Base-by-base conservation (phyloP, 2,113 vertebrate genomes). In the Camelus bactrianus region DNA sequence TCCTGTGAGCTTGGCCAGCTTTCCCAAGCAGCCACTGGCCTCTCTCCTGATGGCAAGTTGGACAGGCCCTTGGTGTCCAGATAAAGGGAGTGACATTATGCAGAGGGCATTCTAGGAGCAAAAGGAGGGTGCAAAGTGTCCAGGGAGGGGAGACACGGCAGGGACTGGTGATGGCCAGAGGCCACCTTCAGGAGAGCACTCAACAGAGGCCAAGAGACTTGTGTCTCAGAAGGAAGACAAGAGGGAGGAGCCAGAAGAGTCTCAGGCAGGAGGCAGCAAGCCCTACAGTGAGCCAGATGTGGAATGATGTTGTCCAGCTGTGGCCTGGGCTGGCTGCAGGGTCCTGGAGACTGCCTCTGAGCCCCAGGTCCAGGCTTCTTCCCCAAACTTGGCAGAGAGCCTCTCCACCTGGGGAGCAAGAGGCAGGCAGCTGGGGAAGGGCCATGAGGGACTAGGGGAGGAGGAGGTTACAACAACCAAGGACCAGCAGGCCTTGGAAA, bases 1-100 rank as follows among this genome's bases (percentile, higher is more conserved):
- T 98, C 98, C 97, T 98, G 96, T 98, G 96, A 96, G 81, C 64
- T 75, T 94, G 84, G 97, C 97, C 91, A 94, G 82, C 75, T 94
- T 97, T 96, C 95, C 82, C 92, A 95, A 76, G 94, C 96, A 76
- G 93, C 82, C 9, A 5, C 82, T 97, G 95, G 94, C 96, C 94
- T 96, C 60, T 94, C 56, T 97, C 94, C 94, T 84, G 89, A 95
- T 89, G 83, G 93, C 89, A 67, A 35, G 93, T 96, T 69, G 89
- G 95, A 97, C 83, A 69, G 73, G 73, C 81, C 81, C 28, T 46
- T 26, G 24, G 77, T 91, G 95, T 95, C 93, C 96, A 94, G 97
- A 91, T 38, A 85, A 50, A 56, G 83, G 85, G 24, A 69, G 82
- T 58, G 97, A 89, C 85, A 80, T 56, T 79, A 82, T 15, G 19